Base-by-base conservation (phyloP, 2,797 vertebrate genomes). In the Enteromius paludinosus region DNA sequence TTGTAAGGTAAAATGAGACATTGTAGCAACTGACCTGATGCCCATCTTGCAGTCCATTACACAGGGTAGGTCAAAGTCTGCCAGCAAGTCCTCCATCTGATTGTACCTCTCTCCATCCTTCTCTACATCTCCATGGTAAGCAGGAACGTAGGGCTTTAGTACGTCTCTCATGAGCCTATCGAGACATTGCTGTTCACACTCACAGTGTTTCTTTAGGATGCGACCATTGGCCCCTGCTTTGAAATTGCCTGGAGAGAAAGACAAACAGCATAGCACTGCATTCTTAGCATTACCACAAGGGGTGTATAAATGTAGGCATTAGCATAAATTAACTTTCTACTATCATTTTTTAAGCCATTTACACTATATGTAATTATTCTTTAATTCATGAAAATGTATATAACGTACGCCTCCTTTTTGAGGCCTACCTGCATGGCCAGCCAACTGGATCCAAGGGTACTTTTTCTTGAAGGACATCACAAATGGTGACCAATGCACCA, bases 31-130 rank as follows among this genome's bases (percentile, higher is more conserved):
- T 95, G 87, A 99, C 98, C 98, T 96, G 87, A 98, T 87, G 0
- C 98, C 98, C 96, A 99, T 99, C 91, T 99, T 99, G 90, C 98
- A 99, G 93, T 99, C 98, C 98, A 99, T 99, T 85, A 99, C 97
- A 0, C 97, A 99, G 0, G 98, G 97, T 23, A 91, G 94, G 88
- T 99, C 97, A 2, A 99, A 99, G 75, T 99, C 97, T 0, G 97
- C 97, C 90, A 99, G 93, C 84, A 99, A 94, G 89, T 99, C 98
- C 56, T 99, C 97, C 98, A 99, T 99, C 93, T 99, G 97, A 93
- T 99, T 99, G 93, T 99, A 99, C 84, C 96, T 95, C 89, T 98
- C 97, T 0, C 98, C 98, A 0, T 99, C 98, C 89, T 98, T 99
- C 90, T 99, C 96, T 11, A 99, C 93, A 0, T 98, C 97, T 0